phyloP scores from a whole-genome alignment of 2,113 vertebrate species.

The Xiphias gladius region DNA sequence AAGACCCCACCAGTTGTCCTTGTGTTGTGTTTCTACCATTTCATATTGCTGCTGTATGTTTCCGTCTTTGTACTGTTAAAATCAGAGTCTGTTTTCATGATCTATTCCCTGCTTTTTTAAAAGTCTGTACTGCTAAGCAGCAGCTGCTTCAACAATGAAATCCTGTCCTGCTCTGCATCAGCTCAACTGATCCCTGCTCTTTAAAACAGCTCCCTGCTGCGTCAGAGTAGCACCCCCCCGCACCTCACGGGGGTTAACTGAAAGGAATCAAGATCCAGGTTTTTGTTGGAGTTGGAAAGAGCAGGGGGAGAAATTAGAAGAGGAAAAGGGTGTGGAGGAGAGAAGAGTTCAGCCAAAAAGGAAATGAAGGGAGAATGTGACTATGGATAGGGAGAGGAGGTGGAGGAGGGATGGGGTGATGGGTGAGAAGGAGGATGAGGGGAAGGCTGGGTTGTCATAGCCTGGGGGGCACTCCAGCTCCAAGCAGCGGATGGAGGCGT shows the following conservation, averaged over 20 bases:
- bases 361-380: slow-evolving; percentile 77
- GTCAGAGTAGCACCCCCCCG: slow-evolving; percentile 50
- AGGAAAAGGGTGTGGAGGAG: slow-evolving; percentile 22
- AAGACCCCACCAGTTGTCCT: slow-evolving; percentile 18
- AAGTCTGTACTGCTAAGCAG: slow-evolving; percentile 16
- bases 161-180: slow-evolving; percentile 45
- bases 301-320: slow-evolving; percentile 55
- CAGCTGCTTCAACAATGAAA: slow-evolving; percentile 32
- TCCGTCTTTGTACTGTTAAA: slow-evolving; percentile 22
- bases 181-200: slow-evolving; percentile 45
- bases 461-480: slow-evolving; percentile 82
- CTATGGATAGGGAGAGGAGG: slow-evolving; percentile 61
- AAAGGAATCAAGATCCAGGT: slow-evolving; percentile 73
- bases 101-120: slow-evolving; percentile 18
- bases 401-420: slow-evolving; percentile 56
- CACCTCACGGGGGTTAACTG: slow-evolving; percentile 53
- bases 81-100: neutral
- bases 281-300: slow-evolving; percentile 66
- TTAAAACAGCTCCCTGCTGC: slow-evolving; percentile 47
- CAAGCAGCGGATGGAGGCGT: slow-evolving; percentile 83
- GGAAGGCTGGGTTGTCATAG: slow-evolving; percentile 72
- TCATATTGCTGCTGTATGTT: slow-evolving; percentile 12
- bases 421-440: slow-evolving; percentile 69
- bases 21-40: neutral
- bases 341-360: slow-evolving; percentile 81